These are phyloP conservation scores for Plecotus auritus DNA, from an alignment of 2,113 vertebrate species.

Conservation along the genomic window DNA sequence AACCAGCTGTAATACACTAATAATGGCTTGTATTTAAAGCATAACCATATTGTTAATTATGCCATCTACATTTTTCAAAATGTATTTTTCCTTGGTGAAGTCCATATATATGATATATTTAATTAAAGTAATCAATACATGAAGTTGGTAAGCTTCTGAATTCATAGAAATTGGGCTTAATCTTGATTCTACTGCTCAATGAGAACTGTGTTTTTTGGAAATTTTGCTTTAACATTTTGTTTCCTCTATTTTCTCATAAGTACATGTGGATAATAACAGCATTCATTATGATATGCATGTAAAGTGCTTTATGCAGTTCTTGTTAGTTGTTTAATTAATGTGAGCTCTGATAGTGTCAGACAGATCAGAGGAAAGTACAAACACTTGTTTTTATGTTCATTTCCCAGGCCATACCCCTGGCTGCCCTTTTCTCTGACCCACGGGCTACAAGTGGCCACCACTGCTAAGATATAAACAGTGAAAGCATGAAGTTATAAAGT, in stretches of 20 bases:
- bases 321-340: not conserved
- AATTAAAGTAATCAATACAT: not conserved
- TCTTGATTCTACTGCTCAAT: not conserved
- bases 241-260: not conserved
- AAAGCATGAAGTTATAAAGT: not conserved
- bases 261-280: not conserved
- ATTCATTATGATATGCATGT: not conserved
- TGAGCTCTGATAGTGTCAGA: not conserved
- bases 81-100: not conserved
- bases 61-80: not conserved
- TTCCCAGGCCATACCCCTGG: not conserved
- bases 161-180: not conserved
- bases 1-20: not conserved
- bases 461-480: not conserved
- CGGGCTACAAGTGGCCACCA: not conserved
- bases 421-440: not conserved
- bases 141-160: not conserved
- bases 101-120: not conserved
- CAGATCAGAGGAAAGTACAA: not conserved
- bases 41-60: not conserved
- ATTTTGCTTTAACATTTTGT: not conserved
- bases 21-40: not conserved
- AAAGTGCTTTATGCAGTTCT: not conserved
- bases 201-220: not conserved
- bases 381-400: not conserved